Base-by-base conservation (phyloP, 2,113 vertebrate genomes). In the Brienomyrus longianalis region DNA sequence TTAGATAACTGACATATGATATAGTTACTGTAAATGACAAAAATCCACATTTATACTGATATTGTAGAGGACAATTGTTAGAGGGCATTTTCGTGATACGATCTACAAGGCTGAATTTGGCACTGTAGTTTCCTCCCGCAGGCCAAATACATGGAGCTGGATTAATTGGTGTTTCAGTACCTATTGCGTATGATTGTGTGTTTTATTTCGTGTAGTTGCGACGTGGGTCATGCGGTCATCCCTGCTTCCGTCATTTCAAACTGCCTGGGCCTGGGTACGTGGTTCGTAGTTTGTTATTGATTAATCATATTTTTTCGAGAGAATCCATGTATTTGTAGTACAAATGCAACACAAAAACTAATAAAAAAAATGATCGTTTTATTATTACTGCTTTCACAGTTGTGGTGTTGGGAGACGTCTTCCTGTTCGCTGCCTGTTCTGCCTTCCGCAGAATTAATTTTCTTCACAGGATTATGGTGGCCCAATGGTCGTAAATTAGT, bases 301-400 rank as follows among this genome's bases (percentile, higher is more conserved):
- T 48, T 19, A 10, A 45, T 47, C 45, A 7, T 21, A 54, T 54
- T 10, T n/a, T 48, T 48, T 47, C 3, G 45, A 43, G 83, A 10
- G 17, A 80, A 89, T 89, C 54, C 89, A 5, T 83, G 54, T 80
- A 45, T 59, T 89, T 70, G 47, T 74, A 83, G 59, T 88, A 52
- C 66, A 56, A 90, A 62, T 87, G 35, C 77, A 85, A 77, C 50
- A 89, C 86, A 54, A 87, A 83, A 51, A 47, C 50, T n/a, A n/a
- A 52, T 91, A 89, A 84, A 39, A 66, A 56, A 39, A 70, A 56
- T 43, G 31, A 1, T 1, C 1, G 6, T 43, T 39, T 80, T 74
- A 74, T 74, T 74, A 51, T 86, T 50, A 1, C 87, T 89, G 35
- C 87, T 91, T 89, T 89, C 39, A 15, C 27, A 3, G 87, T 35